Conservation (phyloP, 1,140 invertebrate species). For the Papilio dardanus region DNA sequence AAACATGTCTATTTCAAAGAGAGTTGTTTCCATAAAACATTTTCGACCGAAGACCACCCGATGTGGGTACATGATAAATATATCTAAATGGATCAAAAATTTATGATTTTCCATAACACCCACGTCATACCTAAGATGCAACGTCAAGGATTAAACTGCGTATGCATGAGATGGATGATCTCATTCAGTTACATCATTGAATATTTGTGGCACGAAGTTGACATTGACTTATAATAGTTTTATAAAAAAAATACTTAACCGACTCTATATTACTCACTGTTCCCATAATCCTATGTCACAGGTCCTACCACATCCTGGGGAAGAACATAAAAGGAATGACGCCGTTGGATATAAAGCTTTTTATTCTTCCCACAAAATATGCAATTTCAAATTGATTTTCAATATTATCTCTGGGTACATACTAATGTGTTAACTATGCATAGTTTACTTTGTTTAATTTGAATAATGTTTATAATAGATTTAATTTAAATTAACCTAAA, state of each 20-base stretch:
- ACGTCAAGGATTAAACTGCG: neutral
- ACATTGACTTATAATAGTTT: neutral
- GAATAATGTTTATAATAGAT: neutral
- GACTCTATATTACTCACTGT: too few species aligned
- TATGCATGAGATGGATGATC: constrained; percentile 27
- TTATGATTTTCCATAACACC: neutral
- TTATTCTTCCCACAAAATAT: too few species aligned
- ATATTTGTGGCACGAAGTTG: neutral
- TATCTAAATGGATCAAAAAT: neutral
- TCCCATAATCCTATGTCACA: too few species aligned
- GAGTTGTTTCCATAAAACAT: too few species aligned
- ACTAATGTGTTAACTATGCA: neutral
- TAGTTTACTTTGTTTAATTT: too few species aligned
- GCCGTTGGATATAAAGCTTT: too few species aligned
- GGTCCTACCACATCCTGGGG: neutral
- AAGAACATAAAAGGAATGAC: neutral
- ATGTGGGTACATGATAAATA: too few species aligned
- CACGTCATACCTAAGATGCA: neutral
- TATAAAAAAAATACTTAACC: neutral
- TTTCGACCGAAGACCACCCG: too few species aligned
- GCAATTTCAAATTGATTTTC: neutral
- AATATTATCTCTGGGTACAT: neutral
- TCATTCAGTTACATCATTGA: constrained; percentile 29
- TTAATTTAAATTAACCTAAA: neutral
- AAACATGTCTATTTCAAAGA: too few species aligned